phyloP scores from a whole-genome alignment of 92 coral and sea anemone genomes.

The Zoanthus sociatus region DNA sequence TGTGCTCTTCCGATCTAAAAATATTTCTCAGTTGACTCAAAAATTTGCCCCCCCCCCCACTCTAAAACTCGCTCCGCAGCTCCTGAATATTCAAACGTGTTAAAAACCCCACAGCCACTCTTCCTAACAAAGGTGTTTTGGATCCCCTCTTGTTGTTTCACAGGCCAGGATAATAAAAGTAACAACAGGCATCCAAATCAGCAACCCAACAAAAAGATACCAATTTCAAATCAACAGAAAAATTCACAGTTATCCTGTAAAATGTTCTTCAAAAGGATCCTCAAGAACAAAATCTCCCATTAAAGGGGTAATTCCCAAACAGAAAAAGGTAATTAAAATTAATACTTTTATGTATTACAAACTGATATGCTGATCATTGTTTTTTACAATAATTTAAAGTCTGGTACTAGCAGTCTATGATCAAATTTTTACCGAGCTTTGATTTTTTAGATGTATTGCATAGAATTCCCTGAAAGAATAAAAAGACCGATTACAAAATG shows the following conservation, averaged over 20 bases:
- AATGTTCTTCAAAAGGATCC: slow-evolving; percentile 29
- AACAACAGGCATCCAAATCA: background rate
- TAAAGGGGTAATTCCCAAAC: slow-evolving; percentile 59
- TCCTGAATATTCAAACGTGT: too few relatives aligned
- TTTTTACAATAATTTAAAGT: too few relatives aligned
- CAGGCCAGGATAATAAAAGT: slow-evolving; percentile 3
- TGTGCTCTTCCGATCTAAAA: too few relatives aligned
- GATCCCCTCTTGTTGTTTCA: background rate
- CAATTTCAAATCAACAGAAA: slow-evolving; percentile 31
- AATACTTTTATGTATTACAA: background rate
- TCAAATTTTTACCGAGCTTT: too few relatives aligned
- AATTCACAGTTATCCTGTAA: slow-evolving; percentile 22
- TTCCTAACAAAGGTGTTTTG: background rate
- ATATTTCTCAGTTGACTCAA: too few relatives aligned
- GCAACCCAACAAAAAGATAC: background rate
- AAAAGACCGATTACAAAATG: too few relatives aligned
- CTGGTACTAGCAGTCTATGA: too few relatives aligned
- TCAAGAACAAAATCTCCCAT: slow-evolving; percentile 84
- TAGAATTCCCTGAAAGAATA: too few relatives aligned
- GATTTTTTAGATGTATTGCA: too few relatives aligned
- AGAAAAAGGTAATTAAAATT: slow-evolving; percentile 60
- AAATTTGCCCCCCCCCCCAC: too few relatives aligned
- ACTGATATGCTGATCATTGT: background rate
- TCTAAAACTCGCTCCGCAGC: too few relatives aligned
- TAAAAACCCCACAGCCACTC: background rate